A percentile compares a stretch with the other conserved stretches of the same genome.
phyloP scores from a whole-genome alignment of 53 echinoderm and acorn worm species.

The Antedon mediterranea region DNA sequence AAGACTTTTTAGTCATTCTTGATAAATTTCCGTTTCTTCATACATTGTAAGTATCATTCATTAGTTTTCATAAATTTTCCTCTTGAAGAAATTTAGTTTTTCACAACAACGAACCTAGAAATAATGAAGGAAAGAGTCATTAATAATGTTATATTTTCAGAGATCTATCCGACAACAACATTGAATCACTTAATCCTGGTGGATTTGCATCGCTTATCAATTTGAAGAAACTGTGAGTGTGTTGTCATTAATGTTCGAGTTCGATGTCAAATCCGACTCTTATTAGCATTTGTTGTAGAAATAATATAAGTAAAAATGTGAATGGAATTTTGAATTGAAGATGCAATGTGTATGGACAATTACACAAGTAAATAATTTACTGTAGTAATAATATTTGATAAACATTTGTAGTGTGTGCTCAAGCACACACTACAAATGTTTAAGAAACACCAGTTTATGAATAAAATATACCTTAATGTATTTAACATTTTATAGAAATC shows the following conservation, averaged over 20 bases:
- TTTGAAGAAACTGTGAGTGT: constrained; percentile 31
- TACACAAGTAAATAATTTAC: too few relatives aligned
- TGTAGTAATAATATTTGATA: too few relatives aligned
- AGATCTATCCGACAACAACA: constrained; percentile 22
- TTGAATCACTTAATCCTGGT: constrained; percentile 3
- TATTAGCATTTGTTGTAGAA: too few relatives aligned
- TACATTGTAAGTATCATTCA: constrained; percentile 1
- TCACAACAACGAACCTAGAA: neutral
- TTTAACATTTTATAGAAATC: constrained; percentile 4
- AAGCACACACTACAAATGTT: too few relatives aligned
- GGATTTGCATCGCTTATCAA: constrained; percentile 14
- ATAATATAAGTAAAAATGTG: too few relatives aligned
- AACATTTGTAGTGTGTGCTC: too few relatives aligned
- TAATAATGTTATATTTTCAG: constrained; percentile 11
- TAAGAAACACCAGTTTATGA: neutral
- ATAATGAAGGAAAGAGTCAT: too few relatives aligned
- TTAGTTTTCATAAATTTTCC: neutral
- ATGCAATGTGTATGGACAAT: too few relatives aligned
- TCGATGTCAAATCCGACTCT: too few relatives aligned
- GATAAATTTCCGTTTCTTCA: neutral
- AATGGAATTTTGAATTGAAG: too few relatives aligned
- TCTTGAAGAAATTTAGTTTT: too few relatives aligned
- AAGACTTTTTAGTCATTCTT: neutral
- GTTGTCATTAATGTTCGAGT: too few relatives aligned
- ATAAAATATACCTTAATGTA: neutral